Percentiles rank a stretch among this genome's conserved stretches.
phyloP scores from a whole-genome alignment of 1,140 invertebrate genomes.

The Hestina assimilis region DNA sequence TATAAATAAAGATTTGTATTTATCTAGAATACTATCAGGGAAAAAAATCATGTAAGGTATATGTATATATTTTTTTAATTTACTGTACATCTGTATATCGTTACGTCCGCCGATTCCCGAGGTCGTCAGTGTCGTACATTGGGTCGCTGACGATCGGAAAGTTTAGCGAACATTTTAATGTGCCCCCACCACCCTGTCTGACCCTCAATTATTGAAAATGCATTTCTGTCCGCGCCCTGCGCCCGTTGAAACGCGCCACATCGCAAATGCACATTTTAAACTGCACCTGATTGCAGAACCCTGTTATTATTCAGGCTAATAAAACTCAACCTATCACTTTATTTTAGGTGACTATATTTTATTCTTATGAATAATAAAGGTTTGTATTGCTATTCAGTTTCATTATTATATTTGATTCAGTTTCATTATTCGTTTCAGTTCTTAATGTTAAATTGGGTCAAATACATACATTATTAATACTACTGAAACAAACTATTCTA shows the following conservation, averaged over 20 bases:
- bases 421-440: background rate
- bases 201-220: slow-evolving; percentile 78
- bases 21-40: background rate
- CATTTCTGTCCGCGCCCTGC: slow-evolving; percentile 69
- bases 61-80: no score
- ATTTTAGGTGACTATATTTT: slow-evolving; percentile 54
- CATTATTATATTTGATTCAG: background rate
- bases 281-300: slow-evolving; percentile 74
- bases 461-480: no score
- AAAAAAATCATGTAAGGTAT: no score
- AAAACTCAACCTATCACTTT: slow-evolving; percentile 64
- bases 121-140: slow-evolving; percentile 26
- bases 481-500: no score
- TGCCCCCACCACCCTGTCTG: slow-evolving; percentile 66
- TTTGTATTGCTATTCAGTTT: background rate
- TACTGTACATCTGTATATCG: background rate
- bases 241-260: slow-evolving; percentile 53
- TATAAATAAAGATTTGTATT: no score
- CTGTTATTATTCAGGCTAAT: slow-evolving; percentile 62
- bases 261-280: slow-evolving; percentile 78
- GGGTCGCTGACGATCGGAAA: slow-evolving; percentile 54
- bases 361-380: slow-evolving; percentile 6
- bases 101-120: background rate
- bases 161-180: slow-evolving; percentile 69
- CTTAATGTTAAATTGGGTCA: background rate